Evolutionary conservation across 2,113 vertebrate species (phyloP).

Genomic region (Channa maculata): DNA sequence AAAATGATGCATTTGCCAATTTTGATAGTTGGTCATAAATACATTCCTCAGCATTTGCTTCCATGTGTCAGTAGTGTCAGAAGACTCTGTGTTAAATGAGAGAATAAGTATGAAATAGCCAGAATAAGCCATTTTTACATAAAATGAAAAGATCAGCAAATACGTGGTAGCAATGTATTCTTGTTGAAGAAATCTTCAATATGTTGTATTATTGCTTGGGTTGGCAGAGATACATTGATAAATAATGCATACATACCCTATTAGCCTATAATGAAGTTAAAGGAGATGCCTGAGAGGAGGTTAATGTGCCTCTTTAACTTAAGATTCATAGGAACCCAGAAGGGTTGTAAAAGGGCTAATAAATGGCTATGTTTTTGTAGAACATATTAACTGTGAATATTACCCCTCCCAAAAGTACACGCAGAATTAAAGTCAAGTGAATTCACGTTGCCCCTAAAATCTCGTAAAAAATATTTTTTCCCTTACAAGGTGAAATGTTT

Average conservation of each 20-base stretch:
- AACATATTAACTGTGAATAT: constrained; percentile 62
- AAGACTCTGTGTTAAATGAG: constrained; percentile 41
- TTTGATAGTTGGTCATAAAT: constrained; percentile 58
- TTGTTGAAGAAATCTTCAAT: constrained; percentile 45
- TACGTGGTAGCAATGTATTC: constrained; percentile 19
- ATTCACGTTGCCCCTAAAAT: constrained; percentile 22
- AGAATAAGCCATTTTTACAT: constrained; percentile 62
- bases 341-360: constrained; percentile 69
- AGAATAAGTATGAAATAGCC: constrained; percentile 42
- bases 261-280: constrained; percentile 71
- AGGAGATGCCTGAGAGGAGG: constrained; percentile 63
- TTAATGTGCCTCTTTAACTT: constrained; percentile 75
- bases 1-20: constrained; percentile 48
- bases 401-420: constrained; percentile 17
- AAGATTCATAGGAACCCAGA: constrained; percentile 63
- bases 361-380: constrained; percentile 56
- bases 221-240: constrained; percentile 58
- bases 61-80: constrained; percentile 41
- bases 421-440: constrained; percentile 30
- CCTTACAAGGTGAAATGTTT: constrained; percentile 12
- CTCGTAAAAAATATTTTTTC: too few relatives aligned
- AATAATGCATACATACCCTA: constrained; percentile 69
- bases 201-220: constrained; percentile 54
- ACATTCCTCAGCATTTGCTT: constrained; percentile 52
- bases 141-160: constrained; percentile 32